phyloP scores from a whole-genome alignment of 2,888 invertebrate species.

The Scaptomyza flava region DNA sequence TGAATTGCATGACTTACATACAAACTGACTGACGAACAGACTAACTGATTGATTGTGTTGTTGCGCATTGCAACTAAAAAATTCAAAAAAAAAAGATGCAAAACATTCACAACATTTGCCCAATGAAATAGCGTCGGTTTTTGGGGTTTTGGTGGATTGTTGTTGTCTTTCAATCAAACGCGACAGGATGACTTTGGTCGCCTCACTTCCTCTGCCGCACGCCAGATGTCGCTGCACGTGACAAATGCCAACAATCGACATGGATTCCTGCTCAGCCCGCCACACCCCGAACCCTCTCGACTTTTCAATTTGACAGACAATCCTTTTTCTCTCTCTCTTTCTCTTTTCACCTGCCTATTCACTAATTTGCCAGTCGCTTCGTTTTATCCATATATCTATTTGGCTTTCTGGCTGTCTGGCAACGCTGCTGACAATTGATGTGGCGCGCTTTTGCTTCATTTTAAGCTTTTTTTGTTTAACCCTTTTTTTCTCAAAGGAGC shows the following conservation, averaged over 20 bases:
- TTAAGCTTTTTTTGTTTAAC: not conserved
- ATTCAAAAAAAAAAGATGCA: conserved; percentile 18
- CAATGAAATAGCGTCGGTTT: conserved; percentile 26
- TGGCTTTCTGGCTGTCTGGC: conserved; percentile 17
- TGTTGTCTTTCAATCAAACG: conserved; percentile 70
- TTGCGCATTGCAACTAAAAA: conserved; percentile 11
- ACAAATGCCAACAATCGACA: conserved; percentile 70
- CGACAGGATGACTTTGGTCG: conserved; percentile 48
- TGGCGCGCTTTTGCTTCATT: conserved; percentile 26
- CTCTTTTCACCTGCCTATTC: conserved; percentile 23
- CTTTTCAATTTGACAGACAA: conserved; percentile 21
- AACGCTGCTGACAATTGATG: conserved; percentile 48
- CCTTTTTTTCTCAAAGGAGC: conserved; percentile 39
- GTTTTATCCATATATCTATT: not conserved
- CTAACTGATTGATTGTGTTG: conserved; percentile 26
- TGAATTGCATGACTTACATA: conserved; percentile 38
- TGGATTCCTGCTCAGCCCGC: conserved; percentile 20
- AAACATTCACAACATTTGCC: conserved; percentile 42
- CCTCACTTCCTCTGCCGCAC: conserved; percentile 35
- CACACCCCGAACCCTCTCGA: not conserved
- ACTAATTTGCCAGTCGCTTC: conserved; percentile 53
- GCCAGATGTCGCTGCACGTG: conserved; percentile 64
- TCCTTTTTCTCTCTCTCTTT: not conserved
- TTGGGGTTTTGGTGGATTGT: conserved; percentile 1
- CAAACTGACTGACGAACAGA: conserved; percentile 34